These are phyloP conservation scores for Lutraria lutraria DNA, from an alignment of 2,888 invertebrate species.

Conservation along the genomic window DNA sequence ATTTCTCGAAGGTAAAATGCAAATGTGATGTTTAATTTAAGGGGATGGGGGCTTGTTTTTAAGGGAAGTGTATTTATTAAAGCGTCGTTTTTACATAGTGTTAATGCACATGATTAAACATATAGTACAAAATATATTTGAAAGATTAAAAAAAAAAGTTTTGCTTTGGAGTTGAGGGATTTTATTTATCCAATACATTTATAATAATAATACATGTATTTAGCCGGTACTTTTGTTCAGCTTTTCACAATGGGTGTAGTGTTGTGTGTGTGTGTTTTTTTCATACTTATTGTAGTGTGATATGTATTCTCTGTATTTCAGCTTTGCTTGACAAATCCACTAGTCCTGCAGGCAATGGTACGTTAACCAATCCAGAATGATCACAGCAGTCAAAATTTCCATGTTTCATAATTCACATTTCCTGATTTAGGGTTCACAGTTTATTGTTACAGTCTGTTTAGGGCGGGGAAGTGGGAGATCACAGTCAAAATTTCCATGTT, in stretches of 20 bases:
- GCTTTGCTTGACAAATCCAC: constrained; percentile 68
- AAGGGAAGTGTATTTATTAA: too few species aligned
- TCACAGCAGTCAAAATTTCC: constrained; percentile 46
- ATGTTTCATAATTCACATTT: constrained; percentile 57
- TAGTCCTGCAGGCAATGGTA: constrained; percentile 64
- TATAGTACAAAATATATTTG: too few species aligned
- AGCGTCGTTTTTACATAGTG: too few species aligned
- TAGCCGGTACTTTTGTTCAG: background rate
- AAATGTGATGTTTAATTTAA: too few species aligned
- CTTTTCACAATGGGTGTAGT: background rate
- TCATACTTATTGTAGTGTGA: constrained; percentile 27
- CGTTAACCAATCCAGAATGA: constrained; percentile 33
- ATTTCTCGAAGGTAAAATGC: too few species aligned
- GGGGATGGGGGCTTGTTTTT: too few species aligned
- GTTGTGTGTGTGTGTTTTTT: background rate
- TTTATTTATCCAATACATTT: background rate
- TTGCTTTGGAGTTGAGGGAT: background rate
- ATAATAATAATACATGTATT: too few species aligned
- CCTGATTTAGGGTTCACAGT: constrained; percentile 21
- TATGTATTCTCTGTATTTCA: constrained; percentile 49
- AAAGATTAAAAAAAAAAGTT: too few species aligned
- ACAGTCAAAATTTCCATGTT: constrained; percentile 50
- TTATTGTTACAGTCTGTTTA: background rate
- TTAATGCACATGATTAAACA: too few species aligned
- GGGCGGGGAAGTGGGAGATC: background rate